phyloP scores from a whole-genome alignment of 2,113 vertebrate species.

The Dipodomys spectabilis region DNA sequence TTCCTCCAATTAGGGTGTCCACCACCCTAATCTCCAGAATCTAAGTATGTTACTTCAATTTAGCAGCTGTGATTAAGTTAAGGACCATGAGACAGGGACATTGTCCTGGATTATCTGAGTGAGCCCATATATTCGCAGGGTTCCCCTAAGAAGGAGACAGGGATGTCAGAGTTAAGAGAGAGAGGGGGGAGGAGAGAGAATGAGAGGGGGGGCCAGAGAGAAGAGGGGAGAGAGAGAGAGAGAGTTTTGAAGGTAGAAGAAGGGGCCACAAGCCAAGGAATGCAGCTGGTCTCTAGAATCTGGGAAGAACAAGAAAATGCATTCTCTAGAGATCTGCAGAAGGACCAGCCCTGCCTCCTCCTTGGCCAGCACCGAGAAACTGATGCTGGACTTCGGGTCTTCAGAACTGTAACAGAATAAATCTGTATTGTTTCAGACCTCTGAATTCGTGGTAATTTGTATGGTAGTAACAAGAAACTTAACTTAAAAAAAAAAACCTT shows the following conservation, averaged over 20 bases:
- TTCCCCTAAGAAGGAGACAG: not conserved
- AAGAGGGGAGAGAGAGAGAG: no score
- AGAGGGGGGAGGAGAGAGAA: no score
- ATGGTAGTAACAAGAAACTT: no score
- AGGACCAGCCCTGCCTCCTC: not conserved
- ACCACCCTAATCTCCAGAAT: not conserved
- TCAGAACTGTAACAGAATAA: not conserved
- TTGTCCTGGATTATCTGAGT: not conserved
- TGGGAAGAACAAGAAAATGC: not conserved
- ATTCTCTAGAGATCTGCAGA: not conserved
- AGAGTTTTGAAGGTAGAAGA: not conserved
- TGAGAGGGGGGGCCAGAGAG: no score
- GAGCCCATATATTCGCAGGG: not conserved
- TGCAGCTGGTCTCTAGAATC: not conserved
- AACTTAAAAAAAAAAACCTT: no score
- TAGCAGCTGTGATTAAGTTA: not conserved
- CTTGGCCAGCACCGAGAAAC: no score
- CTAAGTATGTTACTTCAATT: not conserved
- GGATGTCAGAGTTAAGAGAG: not conserved
- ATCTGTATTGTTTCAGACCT: not conserved
- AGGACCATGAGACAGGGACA: not conserved
- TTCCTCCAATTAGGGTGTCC: not conserved
- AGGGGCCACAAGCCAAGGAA: not conserved
- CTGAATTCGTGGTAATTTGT: not conserved
- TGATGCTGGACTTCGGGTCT: not conserved